Evolutionary conservation across 1,140 invertebrate species (phyloP), one percentile per base, ranked within the genome.

Genomic region (Forficula auricularia): DNA sequence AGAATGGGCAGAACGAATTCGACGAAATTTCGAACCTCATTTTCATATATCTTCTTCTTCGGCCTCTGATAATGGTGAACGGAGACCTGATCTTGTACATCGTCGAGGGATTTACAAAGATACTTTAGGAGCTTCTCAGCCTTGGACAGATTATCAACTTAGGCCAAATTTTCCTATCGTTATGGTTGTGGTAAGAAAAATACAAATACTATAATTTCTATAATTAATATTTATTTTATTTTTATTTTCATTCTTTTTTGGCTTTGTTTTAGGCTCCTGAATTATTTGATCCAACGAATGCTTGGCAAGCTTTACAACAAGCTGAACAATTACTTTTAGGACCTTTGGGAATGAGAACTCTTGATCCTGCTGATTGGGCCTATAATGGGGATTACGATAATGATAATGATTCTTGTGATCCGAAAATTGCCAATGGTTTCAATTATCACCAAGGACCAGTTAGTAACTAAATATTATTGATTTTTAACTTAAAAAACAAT

Each of bases 371-470:
- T 48, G 95, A 99, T 67, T 97, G 88, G 87, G 77, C 75, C n/a
- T 98, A 98, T 65, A 67, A 77, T 55, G 85, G 86, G 20, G 72
- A 84, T 63, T 99, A 98, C 62, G 77, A 92, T 60, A 98, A 98
- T 60, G 71, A 75, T 1, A 82, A 97, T 62, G 82, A 97, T 60
- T 76, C 79, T 3, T 64, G 64, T 41, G 85, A 97, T 63, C 66
- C 73, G 9, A 83, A 77, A 52, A 66, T 85, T 13, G 87, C 95
- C 1, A 77, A 90, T 55, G 95, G 95, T 3, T 96, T 85, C 65
- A 98, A 98, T 66, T 99, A 99, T 67, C 95, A 99, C 65, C 88
- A 98, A 65, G 95, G 94, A 35, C 94, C 94, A 1, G 83, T 87
- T 67, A 68, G 71, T 57, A 46, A 12, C 49, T 18, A n/a, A n/a